Percentiles rank a stretch among this genome's conserved stretches.
Conservation (phyloP, 2,797 vertebrate species). For the Pteropus rufus region DNA sequence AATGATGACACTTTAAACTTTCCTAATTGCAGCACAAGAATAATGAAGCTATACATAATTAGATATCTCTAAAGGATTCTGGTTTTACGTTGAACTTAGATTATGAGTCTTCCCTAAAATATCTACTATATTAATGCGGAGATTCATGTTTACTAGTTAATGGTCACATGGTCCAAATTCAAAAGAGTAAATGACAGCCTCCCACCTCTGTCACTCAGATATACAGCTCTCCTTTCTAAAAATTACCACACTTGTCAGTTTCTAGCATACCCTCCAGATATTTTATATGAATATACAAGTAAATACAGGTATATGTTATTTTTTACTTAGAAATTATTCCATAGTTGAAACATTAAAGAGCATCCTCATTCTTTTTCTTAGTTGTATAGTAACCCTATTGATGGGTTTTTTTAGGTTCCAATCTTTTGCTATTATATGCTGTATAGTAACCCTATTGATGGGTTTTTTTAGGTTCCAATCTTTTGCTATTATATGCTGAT, state of each 20-base stretch:
- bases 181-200: not conserved
- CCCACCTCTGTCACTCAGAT: not conserved
- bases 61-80: not conserved
- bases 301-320: not conserved
- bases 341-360: not conserved
- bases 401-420: not conserved
- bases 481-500: not conserved
- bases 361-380: not conserved
- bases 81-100: not conserved
- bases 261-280: not conserved
- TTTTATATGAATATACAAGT: not conserved
- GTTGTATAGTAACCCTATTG: not conserved
- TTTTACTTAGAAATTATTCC: not conserved
- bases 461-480: not conserved
- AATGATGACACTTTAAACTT: not conserved
- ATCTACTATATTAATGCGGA: not conserved
- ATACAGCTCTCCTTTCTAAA: not conserved
- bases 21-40: not conserved
- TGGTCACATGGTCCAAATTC: not conserved
- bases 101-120: not conserved
- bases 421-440: not conserved
- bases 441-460: not conserved
- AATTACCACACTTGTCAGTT: not conserved
- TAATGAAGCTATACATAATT: not conserved
- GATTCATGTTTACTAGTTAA: not conserved